Evolutionary conservation across 2,888 invertebrate genomes (phyloP), one percentile per base, ranked within the genome.

Genomic region (Lithophane socia): DNA sequence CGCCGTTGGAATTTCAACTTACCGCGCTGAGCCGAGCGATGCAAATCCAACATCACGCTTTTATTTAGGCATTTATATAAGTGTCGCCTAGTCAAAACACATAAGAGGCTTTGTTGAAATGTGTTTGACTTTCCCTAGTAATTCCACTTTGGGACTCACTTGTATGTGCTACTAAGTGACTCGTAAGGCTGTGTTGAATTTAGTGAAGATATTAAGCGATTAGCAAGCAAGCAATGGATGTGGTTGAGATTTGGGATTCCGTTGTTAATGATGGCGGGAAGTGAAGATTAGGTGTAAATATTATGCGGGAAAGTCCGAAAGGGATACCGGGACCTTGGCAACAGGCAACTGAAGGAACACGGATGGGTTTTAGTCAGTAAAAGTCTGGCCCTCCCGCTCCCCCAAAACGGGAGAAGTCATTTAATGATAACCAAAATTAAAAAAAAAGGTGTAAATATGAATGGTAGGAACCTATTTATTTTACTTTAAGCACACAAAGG

Each of bases 81-180:
- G 60, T 61, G 29, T 68, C 18, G 0, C n/a, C 12, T 37, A 56
- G 65, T 42, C n/a, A 68, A 68, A 68, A n/a, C 0, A 3, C 12
- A 12, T 65, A 69, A 86, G 83, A 79, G 68, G 75, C 56, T 77
- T 76, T 73, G 47, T 71, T n/a, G n/a, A 12, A 64, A 69, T 60
- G 63, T 88, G 77, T 86, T 82, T 88, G 86, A 79, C 64, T 88
- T 83, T 74, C 63, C 24, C 73, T 65, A 66, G 75, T 88, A 82
- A 87, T 83, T 47, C 85, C 79, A 71, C 76, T 85, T 86, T 75
- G 47, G 70, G 74, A 13, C 58, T 42, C 56, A 54, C 70, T 80
- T 79, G 85, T 86, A 66, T 79, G 49, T 58, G 49, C 60, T 44
- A 44, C 69, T 67, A 63, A 87, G 86, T 76, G 72, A 64, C 65